Base-by-base conservation (phyloP, 1,140 invertebrate genomes). In the Anthonomus grandis region DNA sequence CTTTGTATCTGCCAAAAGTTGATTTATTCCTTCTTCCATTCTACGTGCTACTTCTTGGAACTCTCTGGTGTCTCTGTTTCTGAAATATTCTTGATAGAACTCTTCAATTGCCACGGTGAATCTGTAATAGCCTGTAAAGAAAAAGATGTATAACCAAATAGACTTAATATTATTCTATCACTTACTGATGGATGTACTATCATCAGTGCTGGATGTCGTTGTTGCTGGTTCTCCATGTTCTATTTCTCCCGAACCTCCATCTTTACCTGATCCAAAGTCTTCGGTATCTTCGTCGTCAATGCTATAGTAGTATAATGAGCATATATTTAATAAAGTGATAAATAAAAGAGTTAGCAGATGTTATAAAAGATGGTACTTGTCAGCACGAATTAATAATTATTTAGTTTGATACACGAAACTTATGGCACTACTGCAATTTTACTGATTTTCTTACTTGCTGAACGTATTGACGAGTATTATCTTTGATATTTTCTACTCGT, bases 71-170 rank as follows among this genome's bases (percentile, higher is more conserved):
- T 70, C 67, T 15, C 70, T 65, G 54, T 78, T 64, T 3, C 46
- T 64, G 47, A 75, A 73, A 13, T 68, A 64, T 1, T 48, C 34
- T 4, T 53, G 54, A 62, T 74, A 80, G 1, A 64, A 65, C 23
- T 80, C 68, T 42, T 63, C 62, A 5, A 79, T 64, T 6, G 70
- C 75, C 19, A 81, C 62, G 9, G 65, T 72, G 15, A 76, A 67
- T 42, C 80, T 73, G 65, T 74, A 72, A 39, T 71, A 71, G 23
- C 47, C 65, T 64, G 55, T 42, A 67, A 66, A 44, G 39, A 25
- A 44, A 27, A 23, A 19, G 18, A 9, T 34, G 8, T 25, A 9
- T 41, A 41, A 17, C 12, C 0, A 5, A 13, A 3, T 48, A 15
- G 12, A 27, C 10, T 4, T 48, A 8, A 31, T 0, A 2, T 17